A percentile compares a stretch with the other conserved stretches of the same genome.
These are phyloP conservation scores for Dorcus hopei DNA, from an alignment of 2,888 invertebrate genomes.

Conservation along the genomic window DNA sequence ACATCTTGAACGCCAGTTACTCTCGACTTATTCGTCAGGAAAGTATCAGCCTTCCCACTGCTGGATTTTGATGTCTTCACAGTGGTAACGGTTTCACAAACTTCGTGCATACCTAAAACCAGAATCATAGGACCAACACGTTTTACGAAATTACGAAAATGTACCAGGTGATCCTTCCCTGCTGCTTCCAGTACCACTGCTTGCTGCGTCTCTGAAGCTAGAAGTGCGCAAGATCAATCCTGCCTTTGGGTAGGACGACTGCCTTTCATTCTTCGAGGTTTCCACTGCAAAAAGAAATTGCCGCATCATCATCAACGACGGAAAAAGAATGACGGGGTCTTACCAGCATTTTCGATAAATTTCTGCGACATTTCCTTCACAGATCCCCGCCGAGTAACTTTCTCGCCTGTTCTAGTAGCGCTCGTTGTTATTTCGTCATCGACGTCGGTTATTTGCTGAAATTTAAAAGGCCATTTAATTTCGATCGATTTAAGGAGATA, in stretches of 20 bases:
- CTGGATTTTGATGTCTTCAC: constrained; percentile 21
- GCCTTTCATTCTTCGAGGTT: constrained; percentile 53
- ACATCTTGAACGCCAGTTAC: constrained; percentile 75
- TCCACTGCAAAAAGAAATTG: constrained; percentile 49
- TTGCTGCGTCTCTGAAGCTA: constrained; percentile 54
- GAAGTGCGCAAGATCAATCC: constrained; percentile 68
- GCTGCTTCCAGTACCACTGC: constrained; percentile 21
- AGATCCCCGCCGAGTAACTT: constrained; percentile 64
- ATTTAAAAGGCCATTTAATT: not conserved
- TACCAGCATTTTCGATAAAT: constrained; percentile 67
- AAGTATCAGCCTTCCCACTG: constrained; percentile 53
- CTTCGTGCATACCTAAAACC: constrained; percentile 6
- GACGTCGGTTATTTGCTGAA: constrained; percentile 13
- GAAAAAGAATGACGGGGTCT: not conserved
- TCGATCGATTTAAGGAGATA: not conserved
- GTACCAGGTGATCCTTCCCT: constrained; percentile 39
- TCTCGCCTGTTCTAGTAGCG: constrained; percentile 25
- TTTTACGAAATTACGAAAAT: constrained; percentile 7
- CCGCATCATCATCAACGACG: not conserved
- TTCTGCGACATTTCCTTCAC: constrained; percentile 77
- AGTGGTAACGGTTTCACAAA: constrained; percentile 13
- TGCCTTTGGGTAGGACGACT: constrained; percentile 66
- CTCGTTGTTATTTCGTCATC: constrained; percentile 9
- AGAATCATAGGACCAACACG: not conserved
- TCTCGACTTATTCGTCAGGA: constrained; percentile 68